Evolutionary conservation across 2,888 invertebrate species (phyloP).

Genomic region (Drosophila hamatofila): DNA sequence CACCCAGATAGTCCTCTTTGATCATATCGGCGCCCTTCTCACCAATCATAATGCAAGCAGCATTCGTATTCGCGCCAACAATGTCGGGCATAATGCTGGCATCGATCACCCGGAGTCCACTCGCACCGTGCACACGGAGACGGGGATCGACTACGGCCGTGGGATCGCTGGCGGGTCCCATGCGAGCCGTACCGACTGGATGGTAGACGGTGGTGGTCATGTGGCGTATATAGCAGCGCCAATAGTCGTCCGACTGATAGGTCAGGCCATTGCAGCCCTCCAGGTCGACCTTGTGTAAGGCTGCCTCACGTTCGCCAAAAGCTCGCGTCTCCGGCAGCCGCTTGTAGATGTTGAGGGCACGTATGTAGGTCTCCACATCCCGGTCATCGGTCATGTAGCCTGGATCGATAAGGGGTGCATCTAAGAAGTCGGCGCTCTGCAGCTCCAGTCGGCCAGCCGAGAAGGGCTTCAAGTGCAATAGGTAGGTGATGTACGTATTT

Average conservation of each 20-base stretch:
- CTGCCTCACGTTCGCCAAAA: constrained; percentile 84
- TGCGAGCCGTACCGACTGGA: constrained; percentile 89
- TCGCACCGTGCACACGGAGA: constrained; percentile 86
- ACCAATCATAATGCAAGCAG: constrained; percentile 88
- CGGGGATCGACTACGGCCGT: constrained; percentile 87
- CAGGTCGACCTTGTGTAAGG: constrained; percentile 89
- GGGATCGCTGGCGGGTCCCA: constrained; percentile 86
- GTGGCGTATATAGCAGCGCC: constrained; percentile 93
- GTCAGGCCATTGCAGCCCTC: constrained; percentile 91
- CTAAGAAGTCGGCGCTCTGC: constrained; percentile 86
- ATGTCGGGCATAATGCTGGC: constrained; percentile 89
- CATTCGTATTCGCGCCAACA: constrained; percentile 88
- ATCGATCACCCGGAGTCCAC: constrained; percentile 88
- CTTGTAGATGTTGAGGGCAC: constrained; percentile 82
- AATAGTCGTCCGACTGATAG: constrained; percentile 92
- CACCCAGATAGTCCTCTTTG: constrained; percentile 84
- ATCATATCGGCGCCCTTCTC: constrained; percentile 89
- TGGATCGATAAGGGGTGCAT: constrained; percentile 87
- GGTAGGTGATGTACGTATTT: constrained; percentile 81
- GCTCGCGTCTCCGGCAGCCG: constrained; percentile 84
- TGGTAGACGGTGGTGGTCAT: constrained; percentile 92
- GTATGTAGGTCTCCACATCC: constrained; percentile 85
- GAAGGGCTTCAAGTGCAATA: constrained; percentile 85
- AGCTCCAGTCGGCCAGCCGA: constrained; percentile 86
- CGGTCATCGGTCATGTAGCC: constrained; percentile 87